Percentiles rank a stretch among this genome's conserved stretches.
Evolutionary conservation across 2,888 invertebrate species (phyloP).

Genomic region (Thalpophila matura): DNA sequence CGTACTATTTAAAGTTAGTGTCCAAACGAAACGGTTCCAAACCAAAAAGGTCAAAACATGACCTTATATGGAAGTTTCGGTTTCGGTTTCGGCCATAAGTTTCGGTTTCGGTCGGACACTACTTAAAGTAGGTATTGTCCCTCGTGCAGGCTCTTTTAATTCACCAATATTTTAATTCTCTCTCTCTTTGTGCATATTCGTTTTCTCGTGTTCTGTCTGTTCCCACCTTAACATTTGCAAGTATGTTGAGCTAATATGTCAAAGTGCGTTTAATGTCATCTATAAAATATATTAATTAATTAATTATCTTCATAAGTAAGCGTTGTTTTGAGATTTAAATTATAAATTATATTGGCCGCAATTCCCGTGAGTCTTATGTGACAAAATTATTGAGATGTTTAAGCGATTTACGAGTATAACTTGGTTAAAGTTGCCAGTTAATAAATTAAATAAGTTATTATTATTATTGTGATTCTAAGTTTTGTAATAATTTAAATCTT

Average conservation of each 20-base stretch:
- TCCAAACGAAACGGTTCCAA: too few relatives aligned
- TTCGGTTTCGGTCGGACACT: too few relatives aligned
- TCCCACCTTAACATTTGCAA: slow-evolving; percentile 2
- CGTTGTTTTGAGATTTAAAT: slow-evolving; percentile 9
- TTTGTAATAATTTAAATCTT: slow-evolving; percentile 1
- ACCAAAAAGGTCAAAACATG: too few relatives aligned
- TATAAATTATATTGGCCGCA: slow-evolving; percentile 1
- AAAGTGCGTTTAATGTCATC: slow-evolving; percentile 12
- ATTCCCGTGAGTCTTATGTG: slow-evolving; percentile 9
- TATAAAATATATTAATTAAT: slow-evolving; percentile 14
- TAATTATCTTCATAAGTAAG: slow-evolving; percentile 5
- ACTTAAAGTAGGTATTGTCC: too few relatives aligned
- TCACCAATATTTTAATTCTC: too few relatives aligned
- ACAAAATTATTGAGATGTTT: slow-evolving; percentile 11
- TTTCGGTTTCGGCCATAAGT: too few relatives aligned
- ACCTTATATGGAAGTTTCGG: too few relatives aligned
- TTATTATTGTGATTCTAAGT: neutral
- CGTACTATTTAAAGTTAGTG: too few relatives aligned
- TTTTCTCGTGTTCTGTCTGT: neutral
- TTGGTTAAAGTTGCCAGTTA: neutral
- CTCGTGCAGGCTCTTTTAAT: too few relatives aligned
- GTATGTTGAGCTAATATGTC: slow-evolving; percentile 21
- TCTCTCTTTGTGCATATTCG: neutral
- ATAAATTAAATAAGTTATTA: slow-evolving; percentile 10
- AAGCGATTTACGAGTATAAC: slow-evolving; percentile 27